These are phyloP conservation scores for Coptodon rendalli DNA, from an alignment of 2,113 vertebrate species.

Conservation along the genomic window DNA sequence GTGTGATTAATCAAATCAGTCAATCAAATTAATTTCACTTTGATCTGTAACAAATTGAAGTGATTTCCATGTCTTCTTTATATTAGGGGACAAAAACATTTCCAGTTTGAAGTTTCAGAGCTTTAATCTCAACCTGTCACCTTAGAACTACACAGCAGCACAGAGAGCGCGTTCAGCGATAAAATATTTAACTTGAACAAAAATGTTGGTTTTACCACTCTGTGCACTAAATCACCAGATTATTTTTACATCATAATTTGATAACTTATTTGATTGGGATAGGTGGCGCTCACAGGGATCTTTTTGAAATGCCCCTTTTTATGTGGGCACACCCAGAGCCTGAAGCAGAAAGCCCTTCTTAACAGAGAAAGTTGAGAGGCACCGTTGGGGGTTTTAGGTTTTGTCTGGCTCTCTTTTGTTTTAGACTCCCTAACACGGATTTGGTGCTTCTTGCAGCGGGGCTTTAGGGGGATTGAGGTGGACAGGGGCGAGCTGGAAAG, in stretches of 20 bases:
- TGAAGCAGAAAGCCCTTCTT: not conserved
- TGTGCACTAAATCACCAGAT: not conserved
- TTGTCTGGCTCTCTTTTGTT: not conserved
- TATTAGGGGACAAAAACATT: not conserved
- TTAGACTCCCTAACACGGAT: slow-evolving; percentile 25
- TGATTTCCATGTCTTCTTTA: not conserved
- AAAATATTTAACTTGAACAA: not conserved
- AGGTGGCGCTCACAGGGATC: not conserved
- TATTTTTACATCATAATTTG: not conserved
- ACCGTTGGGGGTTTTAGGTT: not conserved
- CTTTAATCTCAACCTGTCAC: not conserved
- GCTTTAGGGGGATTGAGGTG: slow-evolving; percentile 22
- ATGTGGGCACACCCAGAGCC: not conserved
- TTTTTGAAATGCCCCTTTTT: not conserved
- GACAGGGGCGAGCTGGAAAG: not conserved
- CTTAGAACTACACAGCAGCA: not conserved
- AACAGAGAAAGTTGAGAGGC: not conserved
- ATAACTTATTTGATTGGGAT: not conserved
- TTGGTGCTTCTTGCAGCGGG: slow-evolving; percentile 10
- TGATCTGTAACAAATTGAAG: not conserved
- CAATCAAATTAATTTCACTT: not conserved
- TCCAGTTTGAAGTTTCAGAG: not conserved
- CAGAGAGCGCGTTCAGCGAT: not conserved
- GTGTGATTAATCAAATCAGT: not conserved
- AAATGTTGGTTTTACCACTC: not conserved